Evolutionary conservation across 2,797 vertebrate species (phyloP), one percentile per base, ranked within the genome.

Genomic region (Aeoliscus strigatus): DNA sequence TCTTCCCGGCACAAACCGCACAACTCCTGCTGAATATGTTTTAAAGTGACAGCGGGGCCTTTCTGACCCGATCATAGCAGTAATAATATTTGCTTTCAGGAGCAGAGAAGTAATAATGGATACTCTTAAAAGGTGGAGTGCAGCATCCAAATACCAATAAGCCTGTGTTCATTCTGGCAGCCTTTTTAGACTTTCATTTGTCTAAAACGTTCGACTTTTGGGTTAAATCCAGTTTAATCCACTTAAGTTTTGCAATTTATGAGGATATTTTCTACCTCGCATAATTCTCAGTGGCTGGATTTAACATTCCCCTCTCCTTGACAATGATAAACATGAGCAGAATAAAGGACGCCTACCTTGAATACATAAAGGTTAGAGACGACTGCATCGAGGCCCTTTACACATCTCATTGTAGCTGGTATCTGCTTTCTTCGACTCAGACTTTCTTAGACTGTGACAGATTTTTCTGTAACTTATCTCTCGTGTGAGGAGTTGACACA

Each of bases 171-270:
- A 37, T 45, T 43, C 54, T 70, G 70, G 70, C 66, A 68, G 36
- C 9, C n/a, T 15, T n/a, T 24, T 73, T 75, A 67, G 54, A 14
- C 45, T 65, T 77, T 73, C 50, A 78, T 80, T 82, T 76, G 60
- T 70, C 50, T 80, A 51, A 83, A 79, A 74, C 66, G 66, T 59
- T 49, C 18, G 24, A 27, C 41, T 37, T 64, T 70, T 72, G 75
- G 76, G 55, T 33, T 27, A 15, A 24, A 13, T 79, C 77, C 58
- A 77, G 70, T 73, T 78, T 80, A 60, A 80, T 80, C 77, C 72
- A 80, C 75, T 79, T 82, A 62, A 54, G 36, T 60, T 53, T 39
- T 27, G 66, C 24, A 24, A 66, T 72, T 77, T 70, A 73, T 74
- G 32, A 17, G 24, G 8, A 42, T 5, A 32, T 14, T 48, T 30